Base-by-base conservation (phyloP, 2,888 invertebrate species). In the Euplagia quadripunctaria region DNA sequence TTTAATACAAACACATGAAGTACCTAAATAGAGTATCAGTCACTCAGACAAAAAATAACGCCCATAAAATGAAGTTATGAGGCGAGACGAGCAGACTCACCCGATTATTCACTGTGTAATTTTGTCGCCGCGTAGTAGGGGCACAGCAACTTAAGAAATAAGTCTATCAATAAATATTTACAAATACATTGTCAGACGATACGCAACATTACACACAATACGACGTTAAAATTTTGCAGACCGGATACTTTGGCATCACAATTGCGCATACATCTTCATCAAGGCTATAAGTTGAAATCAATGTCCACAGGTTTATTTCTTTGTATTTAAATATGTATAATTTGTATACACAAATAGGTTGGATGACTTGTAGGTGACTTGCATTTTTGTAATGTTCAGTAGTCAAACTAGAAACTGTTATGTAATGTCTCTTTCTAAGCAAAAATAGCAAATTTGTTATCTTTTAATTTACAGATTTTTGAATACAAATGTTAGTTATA, bases 81-180 rank as follows among this genome's bases (percentile, higher is more conserved):
- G 91, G 88, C 91, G 92, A 89, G 87, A 91, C 93, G 90, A 87
- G 88, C 88, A 89, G 90, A 93, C 91, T 93, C 93, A 92, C 87
- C 89, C 90, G 91, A 92, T 94, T 94, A 93, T 92, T 94, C 94
- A 94, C 89, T 88, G 90, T 89, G 90, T 93, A 94, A 94, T 94
- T 94, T 92, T 84, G 93, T 92, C 91, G 88, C 88, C 86, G 87
- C 85, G 81, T 86, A 86, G 85, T 83, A 86, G 83, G 85, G 86
- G 86, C 90, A 88, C 80, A 87, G 86, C 84, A 85, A 86, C 87
- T 90, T 85, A 82, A 89, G 86, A 84, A 90, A 94, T 94, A 94
- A 93, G 92, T 92, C 91, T 92, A 92, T 94, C 93, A 86, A 93
- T 93, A 94, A 92, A 94, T 94, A 92, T 94, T 93, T 92, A 93